Conservation (phyloP, 2,797 vertebrate species). For the Ciconia nigra region DNA sequence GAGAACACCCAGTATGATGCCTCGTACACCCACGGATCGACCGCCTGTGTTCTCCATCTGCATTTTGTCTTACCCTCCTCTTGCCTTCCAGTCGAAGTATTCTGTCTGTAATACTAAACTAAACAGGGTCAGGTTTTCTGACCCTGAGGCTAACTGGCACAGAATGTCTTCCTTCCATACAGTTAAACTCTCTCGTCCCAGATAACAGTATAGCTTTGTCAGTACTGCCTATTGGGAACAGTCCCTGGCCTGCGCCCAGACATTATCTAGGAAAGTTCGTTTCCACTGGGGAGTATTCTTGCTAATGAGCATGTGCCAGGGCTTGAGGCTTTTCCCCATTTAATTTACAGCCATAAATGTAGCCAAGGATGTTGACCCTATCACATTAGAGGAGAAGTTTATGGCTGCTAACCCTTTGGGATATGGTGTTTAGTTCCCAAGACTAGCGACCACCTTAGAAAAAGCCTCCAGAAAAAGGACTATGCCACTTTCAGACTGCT, state of each 20-base stretch:
- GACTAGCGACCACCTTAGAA: not conserved
- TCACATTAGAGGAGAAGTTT: not conserved
- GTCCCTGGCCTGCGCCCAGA: conserved; percentile 17
- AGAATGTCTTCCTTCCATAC: conserved; percentile 9
- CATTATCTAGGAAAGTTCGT: not conserved
- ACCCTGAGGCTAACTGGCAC: conserved; percentile 32
- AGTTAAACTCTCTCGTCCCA: not conserved
- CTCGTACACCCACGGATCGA: not conserved
- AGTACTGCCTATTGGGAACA: conserved; percentile 2
- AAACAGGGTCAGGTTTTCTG: conserved; percentile 44
- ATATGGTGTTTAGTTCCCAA: not conserved
- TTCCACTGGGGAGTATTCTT: not conserved
- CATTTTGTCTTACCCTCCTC: not conserved
- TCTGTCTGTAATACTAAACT: not conserved
- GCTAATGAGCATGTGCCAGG: not conserved
- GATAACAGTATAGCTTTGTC: conserved; percentile 58
- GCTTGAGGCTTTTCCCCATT: not conserved
- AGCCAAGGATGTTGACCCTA: not conserved
- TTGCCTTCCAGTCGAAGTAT: not conserved
- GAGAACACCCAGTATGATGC: not conserved
- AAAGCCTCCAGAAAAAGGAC: not conserved
- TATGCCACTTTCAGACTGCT: not conserved
- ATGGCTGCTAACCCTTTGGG: not conserved
- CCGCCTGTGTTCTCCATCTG: not conserved
- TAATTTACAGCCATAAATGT: not conserved